Conservation (phyloP, 2,797 vertebrate genomes). For the Anabas testudineus region DNA sequence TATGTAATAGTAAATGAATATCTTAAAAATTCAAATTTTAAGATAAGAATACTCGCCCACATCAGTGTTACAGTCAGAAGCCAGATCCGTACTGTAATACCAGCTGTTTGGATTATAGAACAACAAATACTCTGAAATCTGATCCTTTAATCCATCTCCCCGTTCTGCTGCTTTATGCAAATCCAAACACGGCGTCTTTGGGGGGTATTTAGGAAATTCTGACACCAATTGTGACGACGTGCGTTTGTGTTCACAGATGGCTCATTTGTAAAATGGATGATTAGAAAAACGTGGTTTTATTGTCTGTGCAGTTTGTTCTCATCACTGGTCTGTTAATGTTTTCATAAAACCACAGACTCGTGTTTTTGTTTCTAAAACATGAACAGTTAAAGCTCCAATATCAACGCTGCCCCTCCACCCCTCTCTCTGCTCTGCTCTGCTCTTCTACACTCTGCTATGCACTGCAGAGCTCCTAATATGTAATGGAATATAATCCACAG, state of each 20-base stretch:
- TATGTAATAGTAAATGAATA: not conserved
- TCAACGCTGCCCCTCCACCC: too few species aligned
- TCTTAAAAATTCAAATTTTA: constrained; percentile 1
- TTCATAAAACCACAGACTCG: too few species aligned
- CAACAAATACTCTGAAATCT: constrained; percentile 22
- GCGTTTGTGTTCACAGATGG: constrained; percentile 20
- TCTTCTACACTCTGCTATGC: too few species aligned
- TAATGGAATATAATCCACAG: not conserved
- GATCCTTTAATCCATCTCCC: constrained; percentile 36
- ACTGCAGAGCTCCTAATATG: too few species aligned
- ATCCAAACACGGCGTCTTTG: constrained; percentile 16
- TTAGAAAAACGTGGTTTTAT: not conserved
- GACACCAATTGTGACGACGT: constrained; percentile 1
- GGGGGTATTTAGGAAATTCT: constrained; percentile 5
- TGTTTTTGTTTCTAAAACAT: too few species aligned
- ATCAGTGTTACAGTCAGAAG: not conserved
- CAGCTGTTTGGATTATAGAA: constrained; percentile 18
- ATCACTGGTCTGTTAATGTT: too few species aligned
- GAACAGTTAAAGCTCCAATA: too few species aligned
- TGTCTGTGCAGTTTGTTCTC: not conserved
- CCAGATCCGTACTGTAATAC: not conserved
- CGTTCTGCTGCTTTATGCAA: constrained; percentile 42
- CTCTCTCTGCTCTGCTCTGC: too few species aligned
- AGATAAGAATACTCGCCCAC: not conserved
- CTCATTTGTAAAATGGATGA: not conserved